A percentile compares a stretch with the other conserved stretches of the same genome.
These are phyloP conservation scores for Anthopleura sola DNA, from an alignment of 64 coral and sea anemone species.

Conservation along the genomic window DNA sequence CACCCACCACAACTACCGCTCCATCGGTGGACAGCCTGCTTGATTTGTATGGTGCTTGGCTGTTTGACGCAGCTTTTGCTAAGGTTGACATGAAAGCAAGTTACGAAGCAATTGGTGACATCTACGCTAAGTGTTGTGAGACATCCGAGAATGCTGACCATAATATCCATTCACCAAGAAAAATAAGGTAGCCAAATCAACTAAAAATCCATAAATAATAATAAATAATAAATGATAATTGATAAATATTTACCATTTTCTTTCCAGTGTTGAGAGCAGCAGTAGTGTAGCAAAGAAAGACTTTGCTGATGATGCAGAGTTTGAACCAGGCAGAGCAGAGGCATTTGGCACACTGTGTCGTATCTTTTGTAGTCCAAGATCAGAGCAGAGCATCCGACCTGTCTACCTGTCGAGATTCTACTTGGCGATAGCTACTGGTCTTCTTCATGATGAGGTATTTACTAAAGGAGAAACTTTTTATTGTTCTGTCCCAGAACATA, in stretches of 20 bases:
- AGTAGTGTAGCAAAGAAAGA: slow-evolving; percentile 20
- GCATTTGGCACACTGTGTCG: slow-evolving; percentile 88
- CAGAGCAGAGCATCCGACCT: slow-evolving; percentile 79
- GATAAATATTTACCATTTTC: too few relatives aligned
- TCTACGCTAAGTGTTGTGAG: slow-evolving; percentile 42
- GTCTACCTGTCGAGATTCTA: slow-evolving; percentile 92
- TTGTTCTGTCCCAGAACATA: too few relatives aligned
- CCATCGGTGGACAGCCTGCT: slow-evolving; percentile 91
- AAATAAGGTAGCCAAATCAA: not conserved
- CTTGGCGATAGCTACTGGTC: slow-evolving; percentile 72
- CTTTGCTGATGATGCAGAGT: slow-evolving; percentile 39
- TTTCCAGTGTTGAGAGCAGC: slow-evolving; percentile 10
- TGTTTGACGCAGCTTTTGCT: slow-evolving; percentile 94
- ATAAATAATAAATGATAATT: too few relatives aligned
- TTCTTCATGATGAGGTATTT: slow-evolving; percentile 77
- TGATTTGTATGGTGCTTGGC: slow-evolving; percentile 90
- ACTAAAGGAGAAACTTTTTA: too few relatives aligned
- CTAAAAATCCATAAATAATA: too few relatives aligned
- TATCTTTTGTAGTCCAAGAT: slow-evolving; percentile 92
- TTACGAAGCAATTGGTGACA: slow-evolving; percentile 47
- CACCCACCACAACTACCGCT: not conserved
- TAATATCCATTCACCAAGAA: not conserved
- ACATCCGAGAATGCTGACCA: not conserved
- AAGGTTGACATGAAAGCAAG: slow-evolving; percentile 71
- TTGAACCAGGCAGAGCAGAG: slow-evolving; percentile 96